These are phyloP conservation scores for Chorisops tibialis DNA, from an alignment of 2,888 invertebrate genomes.

Conservation along the genomic window DNA sequence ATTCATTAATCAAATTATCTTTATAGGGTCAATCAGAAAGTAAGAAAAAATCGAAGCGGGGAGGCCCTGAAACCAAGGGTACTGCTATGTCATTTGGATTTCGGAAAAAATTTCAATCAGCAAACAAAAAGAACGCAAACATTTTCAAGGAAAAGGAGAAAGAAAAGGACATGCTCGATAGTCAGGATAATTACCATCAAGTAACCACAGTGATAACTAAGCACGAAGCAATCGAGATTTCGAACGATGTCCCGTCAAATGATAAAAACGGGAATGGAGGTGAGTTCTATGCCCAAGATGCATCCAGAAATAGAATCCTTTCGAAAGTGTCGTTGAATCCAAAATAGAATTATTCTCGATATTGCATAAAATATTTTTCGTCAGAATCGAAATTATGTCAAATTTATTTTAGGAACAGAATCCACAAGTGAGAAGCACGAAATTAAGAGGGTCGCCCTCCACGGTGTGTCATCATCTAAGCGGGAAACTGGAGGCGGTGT, in stretches of 20 bases:
- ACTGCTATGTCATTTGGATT: constrained; percentile 84
- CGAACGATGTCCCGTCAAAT: constrained; percentile 35
- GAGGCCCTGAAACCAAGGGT: constrained; percentile 55
- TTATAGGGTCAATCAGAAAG: constrained; percentile 52
- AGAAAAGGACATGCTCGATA: constrained; percentile 32
- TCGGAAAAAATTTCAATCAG: constrained; percentile 61
- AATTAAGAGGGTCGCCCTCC: constrained; percentile 25
- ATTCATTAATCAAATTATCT: no score
- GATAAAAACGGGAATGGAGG: constrained; percentile 52
- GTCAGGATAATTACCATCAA: constrained; percentile 34
- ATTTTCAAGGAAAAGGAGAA: constrained; percentile 22
- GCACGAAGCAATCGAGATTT: constrained; percentile 30
- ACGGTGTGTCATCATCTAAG: constrained; percentile 42
- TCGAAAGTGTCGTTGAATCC: not conserved
- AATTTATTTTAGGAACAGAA: constrained; percentile 43
- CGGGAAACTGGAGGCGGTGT: constrained; percentile 40
- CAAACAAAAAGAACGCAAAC: constrained; percentile 48
- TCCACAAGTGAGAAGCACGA: constrained; percentile 35
- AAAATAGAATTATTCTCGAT: not conserved
- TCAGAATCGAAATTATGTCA: not conserved
- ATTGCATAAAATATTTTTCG: constrained; percentile 2
- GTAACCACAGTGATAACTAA: constrained; percentile 39
- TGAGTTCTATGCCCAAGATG: constrained; percentile 35
- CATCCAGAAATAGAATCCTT: constrained; percentile 4
- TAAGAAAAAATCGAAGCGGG: constrained; percentile 37